Conservation (phyloP, 23 tunicate genomes). For the Phallusia fumigata region DNA sequence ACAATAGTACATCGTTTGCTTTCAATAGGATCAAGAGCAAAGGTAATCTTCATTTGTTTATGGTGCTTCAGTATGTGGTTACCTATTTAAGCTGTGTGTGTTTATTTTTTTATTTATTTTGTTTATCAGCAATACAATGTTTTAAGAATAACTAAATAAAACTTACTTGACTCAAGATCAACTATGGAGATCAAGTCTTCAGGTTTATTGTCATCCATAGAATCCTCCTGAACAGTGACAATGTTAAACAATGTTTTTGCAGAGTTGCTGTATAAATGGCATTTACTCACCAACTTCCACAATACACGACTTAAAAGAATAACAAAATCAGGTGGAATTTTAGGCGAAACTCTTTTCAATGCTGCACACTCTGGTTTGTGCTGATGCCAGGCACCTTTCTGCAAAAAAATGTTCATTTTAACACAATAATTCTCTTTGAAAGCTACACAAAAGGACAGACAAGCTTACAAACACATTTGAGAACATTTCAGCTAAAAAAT, state of each 20-base stretch:
- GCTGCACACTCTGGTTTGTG: conserved; percentile 85
- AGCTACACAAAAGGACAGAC: background rate
- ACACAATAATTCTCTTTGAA: background rate
- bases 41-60: too few species aligned
- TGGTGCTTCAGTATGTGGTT: too few species aligned
- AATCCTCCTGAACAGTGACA: conserved; percentile 37
- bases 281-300: conserved; percentile 58
- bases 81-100: too few species aligned
- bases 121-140: too few species aligned
- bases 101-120: too few species aligned
- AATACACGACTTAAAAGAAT: conserved; percentile 59
- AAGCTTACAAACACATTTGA: too few species aligned
- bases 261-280: background rate
- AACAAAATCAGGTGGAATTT: conserved; percentile 88
- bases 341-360: conserved; percentile 65
- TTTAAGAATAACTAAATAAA: background rate
- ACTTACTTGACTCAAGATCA: conserved; percentile 80
- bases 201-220: conserved; percentile 58
- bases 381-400: conserved; percentile 77
- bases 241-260: background rate
- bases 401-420: background rate
- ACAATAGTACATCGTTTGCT: too few species aligned
- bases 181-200: conserved; percentile 60
- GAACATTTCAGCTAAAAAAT: too few species aligned
- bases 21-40: too few species aligned